These are phyloP conservation scores for Sebastes flavidus DNA, from an alignment of 2,797 vertebrate genomes.

Conservation along the genomic window DNA sequence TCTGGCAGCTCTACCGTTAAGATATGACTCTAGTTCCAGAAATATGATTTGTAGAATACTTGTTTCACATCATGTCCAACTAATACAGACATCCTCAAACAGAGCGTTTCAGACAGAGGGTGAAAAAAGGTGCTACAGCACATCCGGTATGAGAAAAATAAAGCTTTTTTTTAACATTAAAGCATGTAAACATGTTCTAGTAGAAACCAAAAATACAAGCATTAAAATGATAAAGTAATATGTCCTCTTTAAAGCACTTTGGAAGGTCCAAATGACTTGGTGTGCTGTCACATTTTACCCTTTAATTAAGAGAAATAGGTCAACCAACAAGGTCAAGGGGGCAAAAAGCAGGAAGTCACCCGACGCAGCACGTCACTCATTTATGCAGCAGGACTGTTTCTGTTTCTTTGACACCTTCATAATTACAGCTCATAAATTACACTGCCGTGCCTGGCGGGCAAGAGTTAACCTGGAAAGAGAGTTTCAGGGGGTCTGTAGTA, in stretches of 20 bases:
- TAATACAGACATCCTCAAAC: neutral
- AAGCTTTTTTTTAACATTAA: rapidly evolving
- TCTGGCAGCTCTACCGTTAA: neutral
- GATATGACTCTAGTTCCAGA: neutral
- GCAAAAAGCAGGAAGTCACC: conserved; percentile 55
- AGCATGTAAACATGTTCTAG: no score
- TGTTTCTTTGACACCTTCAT: conserved; percentile 68
- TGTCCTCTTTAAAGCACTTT: neutral
- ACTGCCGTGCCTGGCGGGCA: conserved; percentile 10
- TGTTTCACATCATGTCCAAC: neutral
- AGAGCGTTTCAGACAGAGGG: no score
- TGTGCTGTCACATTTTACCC: neutral
- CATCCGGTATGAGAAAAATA: no score
- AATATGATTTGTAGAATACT: neutral
- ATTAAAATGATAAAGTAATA: no score
- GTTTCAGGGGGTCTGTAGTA: neutral
- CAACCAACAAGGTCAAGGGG: conserved; percentile 36
- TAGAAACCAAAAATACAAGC: no score
- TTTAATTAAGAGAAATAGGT: conserved; percentile 31
- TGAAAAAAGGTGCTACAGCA: no score
- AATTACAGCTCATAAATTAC: conserved; percentile 66
- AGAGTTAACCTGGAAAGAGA: conserved; percentile 2
- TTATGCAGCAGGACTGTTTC: conserved; percentile 56
- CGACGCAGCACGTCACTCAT: conserved; percentile 17
- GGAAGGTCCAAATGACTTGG: neutral